Evolutionary conservation across 1,140 invertebrate genomes (phyloP).

Genomic region (Drosophila novamexicana): DNA sequence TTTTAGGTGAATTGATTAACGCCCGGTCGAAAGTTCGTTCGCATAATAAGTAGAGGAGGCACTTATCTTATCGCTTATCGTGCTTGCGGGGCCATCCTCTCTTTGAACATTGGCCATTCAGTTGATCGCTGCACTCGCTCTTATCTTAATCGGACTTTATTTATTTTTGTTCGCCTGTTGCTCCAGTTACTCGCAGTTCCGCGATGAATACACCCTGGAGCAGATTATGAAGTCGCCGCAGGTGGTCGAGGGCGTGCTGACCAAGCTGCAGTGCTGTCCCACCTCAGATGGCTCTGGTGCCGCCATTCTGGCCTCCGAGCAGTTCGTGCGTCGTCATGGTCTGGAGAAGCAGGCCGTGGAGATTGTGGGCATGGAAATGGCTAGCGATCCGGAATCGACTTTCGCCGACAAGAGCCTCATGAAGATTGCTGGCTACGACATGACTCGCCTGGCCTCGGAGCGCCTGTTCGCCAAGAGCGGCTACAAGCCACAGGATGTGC

Average conservation of each 20-base stretch:
- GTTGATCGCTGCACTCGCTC: background rate
- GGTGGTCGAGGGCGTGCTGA: constrained; percentile 95
- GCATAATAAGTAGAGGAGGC: background rate
- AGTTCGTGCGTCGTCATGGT: constrained; percentile 93
- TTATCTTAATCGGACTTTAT: background rate
- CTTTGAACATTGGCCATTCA: constrained; percentile 88
- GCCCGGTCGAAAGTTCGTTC: constrained; percentile 73
- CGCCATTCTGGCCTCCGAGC: constrained; percentile 95
- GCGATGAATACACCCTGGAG: constrained; percentile 94
- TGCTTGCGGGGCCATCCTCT: constrained; percentile 95
- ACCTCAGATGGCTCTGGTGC: constrained; percentile 98
- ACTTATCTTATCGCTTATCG: constrained; percentile 88
- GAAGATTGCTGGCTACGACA: constrained; percentile 97
- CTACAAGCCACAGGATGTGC: constrained; percentile 91
- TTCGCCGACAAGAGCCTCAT: constrained; percentile 92
- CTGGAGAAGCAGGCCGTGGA: constrained; percentile 95
- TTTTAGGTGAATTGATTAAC: constrained; percentile 43
- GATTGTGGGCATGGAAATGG: constrained; percentile 98
- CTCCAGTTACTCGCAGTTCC: constrained; percentile 95
- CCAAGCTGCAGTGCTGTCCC: constrained; percentile 98
- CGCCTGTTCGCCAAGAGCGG: constrained; percentile 91
- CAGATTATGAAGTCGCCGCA: constrained; percentile 94
- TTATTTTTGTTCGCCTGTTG: background rate
- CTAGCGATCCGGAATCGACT: constrained; percentile 94
- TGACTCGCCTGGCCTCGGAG: constrained; percentile 94